phyloP scores from a whole-genome alignment of 2,113 vertebrate species.

The Himantopus leucocephalus region DNA sequence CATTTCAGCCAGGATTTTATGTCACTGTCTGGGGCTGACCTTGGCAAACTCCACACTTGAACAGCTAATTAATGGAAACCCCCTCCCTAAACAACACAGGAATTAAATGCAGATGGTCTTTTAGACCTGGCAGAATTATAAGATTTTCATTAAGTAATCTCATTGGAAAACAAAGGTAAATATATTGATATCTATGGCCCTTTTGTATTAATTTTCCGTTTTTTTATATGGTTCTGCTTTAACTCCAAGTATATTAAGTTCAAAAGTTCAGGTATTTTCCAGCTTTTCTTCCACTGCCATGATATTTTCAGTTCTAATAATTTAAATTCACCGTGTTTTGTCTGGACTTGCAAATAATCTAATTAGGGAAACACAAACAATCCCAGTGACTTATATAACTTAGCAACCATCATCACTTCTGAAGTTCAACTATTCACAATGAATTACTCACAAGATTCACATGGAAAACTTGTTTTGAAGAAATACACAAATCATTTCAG shows the following conservation, averaged over 20 bases:
- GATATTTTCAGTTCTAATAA: neutral
- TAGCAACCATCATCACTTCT: neutral
- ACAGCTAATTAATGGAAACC: neutral
- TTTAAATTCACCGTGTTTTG: neutral
- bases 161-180: neutral
- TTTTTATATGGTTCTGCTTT: neutral
- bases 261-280: neutral
- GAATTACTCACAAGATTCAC: neutral
- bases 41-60: neutral
- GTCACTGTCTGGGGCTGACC: neutral
- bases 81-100: neutral
- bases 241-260: neutral
- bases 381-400: neutral
- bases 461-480: neutral
- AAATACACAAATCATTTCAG: conserved; percentile 5
- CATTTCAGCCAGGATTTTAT: neutral
- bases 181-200: neutral
- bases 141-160: neutral
- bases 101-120: conserved; percentile 6
- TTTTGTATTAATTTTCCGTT: neutral
- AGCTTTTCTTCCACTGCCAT: neutral
- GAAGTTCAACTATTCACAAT: neutral
- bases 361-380: conserved; percentile 13
- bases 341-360: conserved; percentile 21
- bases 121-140: neutral